phyloP scores from a whole-genome alignment of 2,888 invertebrate genomes.

The Therioaphis trifolii region DNA sequence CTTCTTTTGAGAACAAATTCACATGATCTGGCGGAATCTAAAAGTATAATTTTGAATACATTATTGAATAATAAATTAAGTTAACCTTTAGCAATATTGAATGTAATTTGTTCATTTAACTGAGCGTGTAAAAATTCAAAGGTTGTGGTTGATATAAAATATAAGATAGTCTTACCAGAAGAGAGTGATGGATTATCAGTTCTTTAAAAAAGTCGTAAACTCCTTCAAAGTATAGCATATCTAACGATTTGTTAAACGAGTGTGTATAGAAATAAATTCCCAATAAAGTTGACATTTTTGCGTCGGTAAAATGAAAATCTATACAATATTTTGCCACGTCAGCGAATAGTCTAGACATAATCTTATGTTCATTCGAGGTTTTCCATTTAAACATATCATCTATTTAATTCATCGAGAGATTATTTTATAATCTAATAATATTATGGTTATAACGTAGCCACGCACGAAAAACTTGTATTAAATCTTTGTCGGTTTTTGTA shows the following conservation, averaged over 20 bases:
- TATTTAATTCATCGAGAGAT: not conserved
- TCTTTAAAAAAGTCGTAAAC: slow-evolving; percentile 46
- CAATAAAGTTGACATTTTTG: slow-evolving; percentile 46
- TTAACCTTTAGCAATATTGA: not conserved
- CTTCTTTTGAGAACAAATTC: slow-evolving; percentile 13
- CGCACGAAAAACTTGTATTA: slow-evolving; percentile 12
- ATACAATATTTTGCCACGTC: slow-evolving; percentile 40
- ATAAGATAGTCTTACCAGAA: slow-evolving; percentile 25
- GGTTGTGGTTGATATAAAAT: not conserved
- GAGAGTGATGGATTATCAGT: slow-evolving; percentile 43
- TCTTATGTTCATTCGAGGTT: not conserved
- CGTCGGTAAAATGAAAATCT: not conserved
- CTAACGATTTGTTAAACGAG: slow-evolving; percentile 11
- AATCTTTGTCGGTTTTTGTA: slow-evolving; percentile 19
- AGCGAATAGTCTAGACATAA: slow-evolving; percentile 34
- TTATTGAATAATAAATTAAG: not conserved
- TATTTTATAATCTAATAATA: not conserved
- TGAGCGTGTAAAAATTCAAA: not conserved
- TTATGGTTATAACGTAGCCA: not conserved
- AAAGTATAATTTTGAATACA: not conserved
- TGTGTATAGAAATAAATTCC: slow-evolving; percentile 48
- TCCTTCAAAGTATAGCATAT: not conserved
- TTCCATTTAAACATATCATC: slow-evolving; percentile 35
- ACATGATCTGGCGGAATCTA: slow-evolving; percentile 20
- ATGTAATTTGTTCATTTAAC: not conserved